Base-by-base conservation (phyloP, 2,888 invertebrate species). In the Heteromyza rotundicornis region DNA sequence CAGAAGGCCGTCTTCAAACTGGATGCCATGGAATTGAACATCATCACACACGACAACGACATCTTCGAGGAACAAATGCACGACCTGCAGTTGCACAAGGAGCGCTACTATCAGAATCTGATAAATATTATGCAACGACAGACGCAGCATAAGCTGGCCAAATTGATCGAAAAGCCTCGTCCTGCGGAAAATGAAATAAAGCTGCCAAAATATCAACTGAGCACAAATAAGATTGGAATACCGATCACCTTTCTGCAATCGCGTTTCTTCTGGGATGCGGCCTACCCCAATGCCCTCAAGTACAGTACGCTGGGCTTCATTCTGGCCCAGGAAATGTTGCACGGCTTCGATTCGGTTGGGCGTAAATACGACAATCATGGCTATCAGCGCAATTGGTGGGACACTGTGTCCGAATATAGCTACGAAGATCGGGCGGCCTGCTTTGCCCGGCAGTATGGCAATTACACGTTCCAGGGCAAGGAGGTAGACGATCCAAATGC, bases 201-300 rank as follows among this genome's bases (percentile, higher is more conserved):
- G 49, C 65, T 78, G 52, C 79, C 76, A 0, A 75, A 75, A 59
- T 80, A 78, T 49, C 71, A 73, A 2, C 59, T 71, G 22, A 73
- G 67, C 22, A 71, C 64, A 14, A 82, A 82, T 60, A 74, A 73
- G 59, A 74, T 81, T 40, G 68, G 70, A 24, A 73, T 81, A 23
- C 77, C 82, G 0, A 68, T 78, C 35, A 78, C 75, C 0, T 75
- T 80, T 16, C 59, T 81, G 19, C 80, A 81, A 57, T 71, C 79
- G 1, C 77, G 79, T 2, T 77, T 81, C 68, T 75, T 81, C 54
- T 81, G 79, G 73, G 80, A 81, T 63, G 66, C 73, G 1, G 69
- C 72, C 19, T 81, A 81, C 65, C 80, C 80, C 0, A 71, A 70
- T 53, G 73, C 81, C 1, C 60, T 80, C 7, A 79, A 80, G 20